These are phyloP conservation scores for Lymantria monacha DNA, from an alignment of 2,888 invertebrate genomes.

Conservation along the genomic window DNA sequence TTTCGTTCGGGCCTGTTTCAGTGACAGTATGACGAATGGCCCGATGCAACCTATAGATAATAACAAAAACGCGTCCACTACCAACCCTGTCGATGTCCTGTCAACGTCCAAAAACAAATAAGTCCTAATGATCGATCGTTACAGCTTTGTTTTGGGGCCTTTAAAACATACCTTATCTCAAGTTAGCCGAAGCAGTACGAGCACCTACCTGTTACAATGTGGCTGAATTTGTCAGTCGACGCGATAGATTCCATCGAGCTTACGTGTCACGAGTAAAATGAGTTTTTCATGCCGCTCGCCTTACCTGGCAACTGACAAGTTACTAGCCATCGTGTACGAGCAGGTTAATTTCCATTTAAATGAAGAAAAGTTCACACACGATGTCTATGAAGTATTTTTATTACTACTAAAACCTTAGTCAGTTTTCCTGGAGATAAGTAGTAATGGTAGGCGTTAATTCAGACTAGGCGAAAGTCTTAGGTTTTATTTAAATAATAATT, in stretches of 20 bases:
- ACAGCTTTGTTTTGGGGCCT: slow-evolving; percentile 68
- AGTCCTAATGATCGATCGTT: slow-evolving; percentile 79
- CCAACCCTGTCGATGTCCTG: slow-evolving; percentile 63
- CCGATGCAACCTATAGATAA: slow-evolving; percentile 71
- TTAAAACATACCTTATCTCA: slow-evolving; percentile 71
- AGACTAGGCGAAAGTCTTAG: no score
- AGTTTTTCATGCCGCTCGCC: slow-evolving; percentile 35
- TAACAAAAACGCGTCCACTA: slow-evolving; percentile 49
- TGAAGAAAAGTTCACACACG: slow-evolving; percentile 21
- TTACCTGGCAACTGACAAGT: slow-evolving; percentile 27
- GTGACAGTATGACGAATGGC: slow-evolving; percentile 80
- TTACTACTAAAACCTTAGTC: no score
- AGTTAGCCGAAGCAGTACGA: slow-evolving; percentile 43
- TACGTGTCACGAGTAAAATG: slow-evolving; percentile 35
- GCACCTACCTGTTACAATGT: slow-evolving; percentile 57
- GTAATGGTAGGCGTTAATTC: no score
- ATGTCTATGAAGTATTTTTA: slow-evolving; percentile 1
- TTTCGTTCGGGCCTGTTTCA: slow-evolving; percentile 66
- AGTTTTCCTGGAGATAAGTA: no score
- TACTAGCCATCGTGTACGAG: slow-evolving; percentile 18
- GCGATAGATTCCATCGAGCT: slow-evolving; percentile 40
- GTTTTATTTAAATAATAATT: neutral
- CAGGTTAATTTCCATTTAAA: slow-evolving; percentile 27
- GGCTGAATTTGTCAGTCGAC: slow-evolving; percentile 50
- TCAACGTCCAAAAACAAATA: slow-evolving; percentile 79